These are phyloP conservation scores for Dissostichus mawsoni DNA, from an alignment of 2,113 vertebrate species.

Conservation along the genomic window DNA sequence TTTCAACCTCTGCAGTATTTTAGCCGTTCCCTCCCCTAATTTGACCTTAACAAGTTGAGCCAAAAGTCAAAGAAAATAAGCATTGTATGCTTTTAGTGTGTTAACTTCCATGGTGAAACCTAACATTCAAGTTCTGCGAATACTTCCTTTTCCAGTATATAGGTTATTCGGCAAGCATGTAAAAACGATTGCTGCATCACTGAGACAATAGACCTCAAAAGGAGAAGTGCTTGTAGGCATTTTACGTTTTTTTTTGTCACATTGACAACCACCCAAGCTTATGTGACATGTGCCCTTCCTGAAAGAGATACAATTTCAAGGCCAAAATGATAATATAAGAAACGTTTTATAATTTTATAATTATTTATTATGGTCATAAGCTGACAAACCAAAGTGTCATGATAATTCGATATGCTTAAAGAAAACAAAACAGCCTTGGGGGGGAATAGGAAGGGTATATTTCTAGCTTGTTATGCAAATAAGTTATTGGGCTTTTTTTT, in stretches of 20 bases:
- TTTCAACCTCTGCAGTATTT: background rate
- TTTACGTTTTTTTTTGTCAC: background rate
- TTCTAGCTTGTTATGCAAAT: no score
- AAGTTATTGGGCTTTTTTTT: no score
- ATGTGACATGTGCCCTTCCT: background rate
- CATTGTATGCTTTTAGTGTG: background rate
- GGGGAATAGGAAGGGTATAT: no score
- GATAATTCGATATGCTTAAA: no score
- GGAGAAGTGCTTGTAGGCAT: slow-evolving; percentile 34
- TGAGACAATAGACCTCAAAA: slow-evolving; percentile 31
- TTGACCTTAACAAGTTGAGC: background rate
- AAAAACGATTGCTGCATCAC: background rate
- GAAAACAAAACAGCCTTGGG: no score
- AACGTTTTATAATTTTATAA: no score
- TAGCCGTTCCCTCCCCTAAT: background rate
- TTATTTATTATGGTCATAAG: background rate
- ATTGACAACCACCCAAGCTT: slow-evolving; percentile 5
- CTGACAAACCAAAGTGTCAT: background rate
- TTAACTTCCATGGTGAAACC: background rate
- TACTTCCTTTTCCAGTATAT: background rate
- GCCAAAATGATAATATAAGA: background rate
- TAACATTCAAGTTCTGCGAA: slow-evolving; percentile 17
- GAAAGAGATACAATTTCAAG: background rate
- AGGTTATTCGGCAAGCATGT: background rate
- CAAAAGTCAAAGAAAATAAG: background rate